These are phyloP conservation scores for Aythya baeri DNA, from an alignment of 2,113 vertebrate species.

Conservation along the genomic window DNA sequence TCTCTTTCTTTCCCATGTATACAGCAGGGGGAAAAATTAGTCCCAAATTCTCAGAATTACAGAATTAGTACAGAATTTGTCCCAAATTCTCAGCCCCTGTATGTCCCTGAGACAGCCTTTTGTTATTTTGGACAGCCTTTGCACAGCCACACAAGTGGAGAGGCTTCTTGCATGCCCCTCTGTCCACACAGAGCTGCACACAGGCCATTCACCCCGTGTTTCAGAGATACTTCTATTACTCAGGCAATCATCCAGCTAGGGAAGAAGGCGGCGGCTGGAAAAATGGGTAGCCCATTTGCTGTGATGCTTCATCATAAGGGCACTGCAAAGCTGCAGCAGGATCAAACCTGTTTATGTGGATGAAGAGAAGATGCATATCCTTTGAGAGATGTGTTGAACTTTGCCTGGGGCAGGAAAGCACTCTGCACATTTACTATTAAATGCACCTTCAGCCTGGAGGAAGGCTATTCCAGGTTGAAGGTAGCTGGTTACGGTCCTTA, in stretches of 20 bases:
- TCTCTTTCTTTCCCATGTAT: neutral
- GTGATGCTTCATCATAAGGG: neutral
- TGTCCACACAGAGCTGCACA: neutral
- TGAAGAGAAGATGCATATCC: neutral
- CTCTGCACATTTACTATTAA: neutral
- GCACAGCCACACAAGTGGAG: neutral
- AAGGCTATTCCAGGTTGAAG: neutral
- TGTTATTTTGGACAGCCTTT: neutral
- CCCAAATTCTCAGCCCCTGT: neutral
- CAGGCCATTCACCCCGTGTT: neutral
- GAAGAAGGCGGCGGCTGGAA: neutral
- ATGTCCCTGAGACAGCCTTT: neutral
- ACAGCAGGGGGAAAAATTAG: no score
- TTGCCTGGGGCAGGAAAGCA: neutral
- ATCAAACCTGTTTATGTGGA: neutral
- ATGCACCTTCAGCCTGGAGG: neutral
- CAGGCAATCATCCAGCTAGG: neutral
- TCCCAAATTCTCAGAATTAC: neutral
- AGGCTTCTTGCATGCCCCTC: neutral
- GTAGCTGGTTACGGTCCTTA: neutral
- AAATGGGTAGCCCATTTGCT: neutral
- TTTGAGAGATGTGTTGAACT: neutral
- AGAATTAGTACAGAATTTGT: neutral
- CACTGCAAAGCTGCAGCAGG: neutral
- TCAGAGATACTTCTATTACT: neutral